phyloP scores from a whole-genome alignment of 2,797 vertebrate species.

The Melopsittacus undulatus region DNA sequence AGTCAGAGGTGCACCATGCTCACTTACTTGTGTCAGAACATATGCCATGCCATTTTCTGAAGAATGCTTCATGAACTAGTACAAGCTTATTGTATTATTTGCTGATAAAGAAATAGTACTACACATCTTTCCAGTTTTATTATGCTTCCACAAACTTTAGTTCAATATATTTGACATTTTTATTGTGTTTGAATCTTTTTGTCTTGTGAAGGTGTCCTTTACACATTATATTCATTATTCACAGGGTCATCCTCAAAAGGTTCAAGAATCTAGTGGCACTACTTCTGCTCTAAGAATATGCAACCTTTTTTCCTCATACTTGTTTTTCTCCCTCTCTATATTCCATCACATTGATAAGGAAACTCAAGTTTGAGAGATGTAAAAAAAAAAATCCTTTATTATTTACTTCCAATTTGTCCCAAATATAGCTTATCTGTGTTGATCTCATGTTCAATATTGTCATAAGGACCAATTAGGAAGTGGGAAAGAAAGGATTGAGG shows the following conservation, averaged over 20 bases:
- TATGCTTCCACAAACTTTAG: not conserved
- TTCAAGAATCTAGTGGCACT: slow-evolving; percentile 14
- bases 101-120: not conserved
- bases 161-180: slow-evolving; percentile 46
- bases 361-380: not conserved
- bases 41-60: not conserved
- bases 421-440: not conserved
- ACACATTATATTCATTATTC: slow-evolving; percentile 33
- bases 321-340: not conserved
- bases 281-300: not conserved
- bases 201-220: slow-evolving; percentile 41
- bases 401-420: slow-evolving; percentile 30
- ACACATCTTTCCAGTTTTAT: not conserved
- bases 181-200: slow-evolving; percentile 46
- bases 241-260: slow-evolving; percentile 42
- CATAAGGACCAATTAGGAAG: not conserved
- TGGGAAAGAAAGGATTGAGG: not conserved
- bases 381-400: not conserved
- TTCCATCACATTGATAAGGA: slow-evolving; percentile 34
- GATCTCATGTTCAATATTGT: not conserved
- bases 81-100: not conserved
- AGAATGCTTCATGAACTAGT: not conserved
- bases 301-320: not conserved
- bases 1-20: not conserved
- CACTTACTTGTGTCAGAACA: not conserved